Conservation (phyloP, 2,113 vertebrate species). For the Numida meleagris region DNA sequence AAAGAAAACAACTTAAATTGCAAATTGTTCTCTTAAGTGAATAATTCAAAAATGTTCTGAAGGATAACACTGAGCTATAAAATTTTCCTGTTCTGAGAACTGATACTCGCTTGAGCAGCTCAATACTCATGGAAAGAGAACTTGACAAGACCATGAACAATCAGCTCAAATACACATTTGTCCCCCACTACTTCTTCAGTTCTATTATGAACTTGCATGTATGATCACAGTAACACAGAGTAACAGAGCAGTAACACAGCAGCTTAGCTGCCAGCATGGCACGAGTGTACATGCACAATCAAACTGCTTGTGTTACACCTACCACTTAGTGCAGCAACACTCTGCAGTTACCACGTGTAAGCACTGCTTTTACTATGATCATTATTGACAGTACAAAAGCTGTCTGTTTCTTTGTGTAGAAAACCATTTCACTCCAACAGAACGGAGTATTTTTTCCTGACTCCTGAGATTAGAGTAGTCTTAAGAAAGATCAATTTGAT, state of each 20-base stretch:
- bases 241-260: neutral
- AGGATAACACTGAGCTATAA: neutral
- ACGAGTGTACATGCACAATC: neutral
- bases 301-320: neutral
- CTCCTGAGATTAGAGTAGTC: neutral
- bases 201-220: neutral
- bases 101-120: neutral
- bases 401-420: neutral
- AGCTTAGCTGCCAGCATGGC: neutral
- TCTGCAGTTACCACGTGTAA: neutral
- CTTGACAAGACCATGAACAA: rapidly evolving
- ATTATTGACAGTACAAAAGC: neutral
- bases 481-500: neutral
- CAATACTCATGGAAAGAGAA: neutral
- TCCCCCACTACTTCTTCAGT: neutral
- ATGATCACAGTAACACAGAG: neutral
- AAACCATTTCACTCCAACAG: neutral
- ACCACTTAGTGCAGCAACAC: neutral
- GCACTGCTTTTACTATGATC: neutral
- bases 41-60: neutral
- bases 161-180: neutral
- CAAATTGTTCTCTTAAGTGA: neutral
- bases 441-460: neutral
- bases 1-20: neutral
- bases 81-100: neutral